phyloP scores from a whole-genome alignment of 2,797 vertebrate genomes.

The Schizothorax lantsangensis region DNA sequence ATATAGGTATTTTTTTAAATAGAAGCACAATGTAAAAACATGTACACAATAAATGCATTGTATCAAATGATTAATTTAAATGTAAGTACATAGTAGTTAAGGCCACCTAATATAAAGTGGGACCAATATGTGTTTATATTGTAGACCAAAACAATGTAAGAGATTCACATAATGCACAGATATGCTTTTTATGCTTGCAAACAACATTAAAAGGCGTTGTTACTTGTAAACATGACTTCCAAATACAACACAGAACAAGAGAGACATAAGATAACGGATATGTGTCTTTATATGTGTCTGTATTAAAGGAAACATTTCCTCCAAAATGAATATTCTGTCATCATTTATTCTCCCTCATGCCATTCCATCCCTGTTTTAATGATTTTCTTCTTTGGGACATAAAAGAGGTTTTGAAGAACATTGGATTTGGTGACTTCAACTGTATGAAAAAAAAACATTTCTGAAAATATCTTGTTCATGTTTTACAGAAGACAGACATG shows the following conservation, averaged over 20 bases:
- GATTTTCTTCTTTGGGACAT: neutral
- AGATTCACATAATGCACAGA: neutral
- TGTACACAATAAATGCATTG: too few species aligned
- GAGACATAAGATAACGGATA: neutral
- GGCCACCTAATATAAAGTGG: too few species aligned
- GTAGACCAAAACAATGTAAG: neutral
- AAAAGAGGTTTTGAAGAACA: neutral
- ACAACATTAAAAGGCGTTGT: neutral
- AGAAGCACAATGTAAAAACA: too few species aligned
- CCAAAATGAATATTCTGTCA: neutral
- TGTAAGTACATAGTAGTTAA: too few species aligned
- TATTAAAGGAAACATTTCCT: neutral
- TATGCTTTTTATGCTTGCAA: neutral
- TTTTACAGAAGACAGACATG: neutral
- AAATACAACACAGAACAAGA: neutral
- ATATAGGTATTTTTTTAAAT: too few species aligned
- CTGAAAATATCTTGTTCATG: neutral
- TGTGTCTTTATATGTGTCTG: neutral
- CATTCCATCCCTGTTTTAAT: neutral
- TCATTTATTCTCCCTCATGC: neutral
- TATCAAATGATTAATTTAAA: too few species aligned
- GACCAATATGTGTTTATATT: neutral
- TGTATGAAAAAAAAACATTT: neutral
- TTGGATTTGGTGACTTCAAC: neutral
- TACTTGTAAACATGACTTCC: neutral